Base-by-base conservation (phyloP, 2,113 vertebrate genomes). In the Prinia subflava region DNA sequence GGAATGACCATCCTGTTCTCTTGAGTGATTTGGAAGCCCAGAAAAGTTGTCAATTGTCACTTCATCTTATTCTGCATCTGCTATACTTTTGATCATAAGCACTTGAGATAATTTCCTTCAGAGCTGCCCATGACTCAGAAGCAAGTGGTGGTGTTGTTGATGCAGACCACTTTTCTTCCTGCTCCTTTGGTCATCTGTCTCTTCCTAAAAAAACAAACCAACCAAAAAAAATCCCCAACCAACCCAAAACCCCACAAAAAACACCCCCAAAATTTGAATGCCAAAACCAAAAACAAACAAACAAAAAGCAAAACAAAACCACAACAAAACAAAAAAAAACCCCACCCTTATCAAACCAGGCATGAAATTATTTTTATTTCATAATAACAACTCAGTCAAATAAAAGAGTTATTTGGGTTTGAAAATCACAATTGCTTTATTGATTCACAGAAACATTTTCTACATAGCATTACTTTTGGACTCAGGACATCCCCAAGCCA, bases 201-300 rank as follows among this genome's bases (percentile, higher is more conserved):
- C 44, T 76, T 64, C 30, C 13, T 35, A 23, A 57, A 70, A 73
- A 74, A 57, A 44, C 4, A 55, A 35, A 14, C 7, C n/a, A 64
- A 39, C 4, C 0, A 53, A 27, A n/a, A 49, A 57, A 41, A 16
- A 1, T 0, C 14, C 15, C 16, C 35, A 55, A n/a, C 3, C n/a
- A 71, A 70, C 17, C 4, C 3, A 70, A 62, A 46, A 27, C 20
- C 4, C 11, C 11, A 17, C 7, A 35, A 33, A 33, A 33, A 57
- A 39, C 10, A 31, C 7, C 2, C 7, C 9, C 3, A 8, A 44
- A 68, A 18, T 7, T 15, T 31, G 17, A 65, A 50, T 39, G 39
- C 39, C 6, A n/a, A 39, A 28, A 46, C 37, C 17, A 24, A 53
- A 46, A 49, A 7, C 3, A 42, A 52, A 25, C 0, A 67, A 24